Percentiles rank a stretch among this genome's conserved stretches.
Conservation (phyloP, 1,140 invertebrate species). For the Stegodyphus mimosarum region DNA sequence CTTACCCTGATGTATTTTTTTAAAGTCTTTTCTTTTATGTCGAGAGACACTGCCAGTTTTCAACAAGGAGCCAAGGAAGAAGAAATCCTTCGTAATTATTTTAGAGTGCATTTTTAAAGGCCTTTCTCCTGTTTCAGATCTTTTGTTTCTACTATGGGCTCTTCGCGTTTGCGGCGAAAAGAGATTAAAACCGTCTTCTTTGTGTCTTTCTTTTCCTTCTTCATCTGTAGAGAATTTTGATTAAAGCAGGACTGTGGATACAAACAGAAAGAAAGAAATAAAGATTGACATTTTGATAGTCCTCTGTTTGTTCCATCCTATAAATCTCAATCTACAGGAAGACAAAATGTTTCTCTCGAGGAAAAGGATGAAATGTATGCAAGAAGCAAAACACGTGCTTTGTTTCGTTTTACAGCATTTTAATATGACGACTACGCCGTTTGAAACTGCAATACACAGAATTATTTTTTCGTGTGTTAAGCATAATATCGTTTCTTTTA, state of each 20-base stretch:
- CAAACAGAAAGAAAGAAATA: constrained; percentile 14
- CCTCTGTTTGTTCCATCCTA: neutral
- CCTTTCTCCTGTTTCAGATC: constrained; percentile 34
- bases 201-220: neutral
- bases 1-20: neutral
- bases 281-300: constrained; percentile 24
- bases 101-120: constrained; percentile 52
- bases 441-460: too few species aligned
- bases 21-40: constrained; percentile 26
- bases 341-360: neutral
- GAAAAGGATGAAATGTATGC: too few species aligned
- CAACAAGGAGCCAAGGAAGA: constrained; percentile 11
- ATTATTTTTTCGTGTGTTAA: too few species aligned
- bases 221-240: constrained; percentile 17
- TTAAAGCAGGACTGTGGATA: constrained; percentile 9
- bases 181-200: constrained; percentile 33
- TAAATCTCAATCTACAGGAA: neutral
- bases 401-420: too few species aligned
- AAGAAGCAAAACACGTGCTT: too few species aligned
- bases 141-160: constrained; percentile 4
- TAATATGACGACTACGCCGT: too few species aligned
- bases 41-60: constrained; percentile 35
- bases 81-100: constrained; percentile 45
- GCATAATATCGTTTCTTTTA: too few species aligned
- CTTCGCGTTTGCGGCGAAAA: constrained; percentile 19